These are phyloP conservation scores for Caracal caracal DNA, from an alignment of 2,113 vertebrate species.

Conservation along the genomic window DNA sequence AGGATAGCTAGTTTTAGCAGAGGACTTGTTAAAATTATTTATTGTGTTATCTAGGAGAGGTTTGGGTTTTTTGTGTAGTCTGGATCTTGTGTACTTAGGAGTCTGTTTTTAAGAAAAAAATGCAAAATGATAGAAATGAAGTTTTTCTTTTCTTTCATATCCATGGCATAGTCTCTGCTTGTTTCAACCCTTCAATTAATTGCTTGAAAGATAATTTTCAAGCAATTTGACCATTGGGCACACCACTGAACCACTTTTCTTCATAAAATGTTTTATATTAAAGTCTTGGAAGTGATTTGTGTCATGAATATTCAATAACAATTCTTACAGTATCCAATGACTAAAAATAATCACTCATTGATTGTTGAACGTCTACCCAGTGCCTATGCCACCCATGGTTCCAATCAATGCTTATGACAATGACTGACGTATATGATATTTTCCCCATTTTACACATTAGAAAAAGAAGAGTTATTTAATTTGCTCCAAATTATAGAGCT, in stretches of 20 bases:
- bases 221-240: background rate
- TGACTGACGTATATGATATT: background rate
- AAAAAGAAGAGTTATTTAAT: background rate
- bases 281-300: background rate
- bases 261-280: background rate
- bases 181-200: background rate
- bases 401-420: background rate
- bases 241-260: background rate
- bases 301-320: background rate
- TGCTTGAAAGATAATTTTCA: background rate
- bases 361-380: background rate
- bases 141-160: background rate
- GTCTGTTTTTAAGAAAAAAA: background rate
- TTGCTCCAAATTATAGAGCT: background rate
- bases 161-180: background rate
- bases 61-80: background rate
- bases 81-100: background rate
- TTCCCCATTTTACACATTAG: background rate
- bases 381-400: too few species aligned
- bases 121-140: background rate
- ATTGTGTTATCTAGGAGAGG: background rate
- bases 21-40: background rate
- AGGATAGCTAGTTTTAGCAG: background rate
- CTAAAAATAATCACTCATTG: background rate
- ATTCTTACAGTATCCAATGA: background rate